Percentiles rank a stretch among this genome's conserved stretches.
Conservation (phyloP, 2,797 vertebrate genomes). For the Perodicticus potto region DNA sequence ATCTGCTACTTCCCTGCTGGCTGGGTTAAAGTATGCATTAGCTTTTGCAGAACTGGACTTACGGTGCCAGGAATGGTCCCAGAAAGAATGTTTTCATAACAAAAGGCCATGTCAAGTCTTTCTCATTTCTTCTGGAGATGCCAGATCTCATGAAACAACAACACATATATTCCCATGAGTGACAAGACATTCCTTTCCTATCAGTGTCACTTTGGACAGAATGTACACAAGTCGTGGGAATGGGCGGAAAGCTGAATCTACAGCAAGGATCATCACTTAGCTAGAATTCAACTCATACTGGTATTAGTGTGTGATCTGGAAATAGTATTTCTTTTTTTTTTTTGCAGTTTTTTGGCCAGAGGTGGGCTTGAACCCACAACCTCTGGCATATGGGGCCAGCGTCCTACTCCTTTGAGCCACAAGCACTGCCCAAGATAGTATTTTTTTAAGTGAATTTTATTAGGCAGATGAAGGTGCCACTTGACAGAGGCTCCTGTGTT, state of each 20-base stretch:
- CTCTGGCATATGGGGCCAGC: too few relatives aligned
- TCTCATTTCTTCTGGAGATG: slow-evolving; percentile 67
- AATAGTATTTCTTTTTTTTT: background rate
- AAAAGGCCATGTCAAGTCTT: slow-evolving; percentile 66
- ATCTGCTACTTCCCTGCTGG: background rate
- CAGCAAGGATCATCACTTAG: slow-evolving; percentile 68
- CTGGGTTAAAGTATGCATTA: background rate
- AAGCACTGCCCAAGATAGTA: background rate
- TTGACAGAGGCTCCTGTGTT: background rate
- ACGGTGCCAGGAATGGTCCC: background rate
- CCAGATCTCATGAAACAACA: slow-evolving; percentile 74
- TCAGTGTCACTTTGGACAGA: slow-evolving; percentile 77
- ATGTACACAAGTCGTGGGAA: slow-evolving; percentile 84
- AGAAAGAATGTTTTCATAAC: slow-evolving; percentile 73
- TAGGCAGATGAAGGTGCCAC: background rate
- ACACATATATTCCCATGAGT: slow-evolving; percentile 66
- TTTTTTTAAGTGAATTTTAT: slow-evolving; percentile 64
- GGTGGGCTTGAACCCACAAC: too few relatives aligned
- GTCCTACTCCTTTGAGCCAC: too few relatives aligned
- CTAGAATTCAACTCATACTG: slow-evolving; percentile 52
- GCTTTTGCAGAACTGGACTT: slow-evolving; percentile 55
- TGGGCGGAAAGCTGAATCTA: slow-evolving; percentile 70
- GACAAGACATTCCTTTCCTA: slow-evolving; percentile 79
- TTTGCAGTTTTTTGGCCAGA: background rate
- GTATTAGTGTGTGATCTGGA: background rate